phyloP scores from a whole-genome alignment of 53 echinoderm and acorn worm species.

The Henricia sp. region DNA sequence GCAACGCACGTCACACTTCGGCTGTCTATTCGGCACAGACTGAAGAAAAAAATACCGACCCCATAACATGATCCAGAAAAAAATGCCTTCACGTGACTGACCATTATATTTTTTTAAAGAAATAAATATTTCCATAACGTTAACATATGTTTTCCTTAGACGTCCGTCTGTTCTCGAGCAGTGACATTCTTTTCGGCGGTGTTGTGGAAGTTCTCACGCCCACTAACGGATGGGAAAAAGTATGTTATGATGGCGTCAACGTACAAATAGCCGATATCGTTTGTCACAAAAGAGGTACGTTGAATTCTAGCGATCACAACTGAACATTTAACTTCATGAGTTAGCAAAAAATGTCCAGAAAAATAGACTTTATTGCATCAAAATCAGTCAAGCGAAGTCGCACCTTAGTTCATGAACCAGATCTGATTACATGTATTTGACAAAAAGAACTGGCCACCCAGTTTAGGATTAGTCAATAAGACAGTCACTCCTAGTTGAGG shows the following conservation, averaged over 20 bases:
- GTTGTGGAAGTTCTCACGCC: constrained; percentile 21
- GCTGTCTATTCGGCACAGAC: too few relatives aligned
- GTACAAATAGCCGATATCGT: constrained; percentile 37
- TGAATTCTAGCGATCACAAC: not conserved
- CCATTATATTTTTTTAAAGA: not conserved
- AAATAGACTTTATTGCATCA: too few relatives aligned
- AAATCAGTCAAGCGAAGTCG: too few relatives aligned
- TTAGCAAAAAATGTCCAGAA: too few relatives aligned
- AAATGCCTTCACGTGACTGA: not conserved
- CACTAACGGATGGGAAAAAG: constrained; percentile 44
- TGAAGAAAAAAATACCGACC: too few relatives aligned
- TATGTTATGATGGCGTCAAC: constrained; percentile 41
- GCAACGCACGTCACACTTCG: too few relatives aligned
- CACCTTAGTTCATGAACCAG: too few relatives aligned
- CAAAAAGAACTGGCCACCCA: too few relatives aligned
- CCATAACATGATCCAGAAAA: too few relatives aligned
- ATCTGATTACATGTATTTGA: not conserved
- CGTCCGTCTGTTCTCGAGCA: constrained; percentile 18
- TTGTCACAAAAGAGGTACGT: constrained; percentile 29
- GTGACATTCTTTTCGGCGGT: constrained; percentile 28
- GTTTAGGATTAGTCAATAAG: too few relatives aligned
- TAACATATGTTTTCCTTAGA: not conserved
- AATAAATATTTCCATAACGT: not conserved
- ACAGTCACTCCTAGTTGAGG: too few relatives aligned
- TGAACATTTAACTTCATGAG: too few relatives aligned